Percentiles rank a stretch among this genome's conserved stretches.
Evolutionary conservation across 2,797 vertebrate genomes (phyloP).

Genomic region (Alca torda): DNA sequence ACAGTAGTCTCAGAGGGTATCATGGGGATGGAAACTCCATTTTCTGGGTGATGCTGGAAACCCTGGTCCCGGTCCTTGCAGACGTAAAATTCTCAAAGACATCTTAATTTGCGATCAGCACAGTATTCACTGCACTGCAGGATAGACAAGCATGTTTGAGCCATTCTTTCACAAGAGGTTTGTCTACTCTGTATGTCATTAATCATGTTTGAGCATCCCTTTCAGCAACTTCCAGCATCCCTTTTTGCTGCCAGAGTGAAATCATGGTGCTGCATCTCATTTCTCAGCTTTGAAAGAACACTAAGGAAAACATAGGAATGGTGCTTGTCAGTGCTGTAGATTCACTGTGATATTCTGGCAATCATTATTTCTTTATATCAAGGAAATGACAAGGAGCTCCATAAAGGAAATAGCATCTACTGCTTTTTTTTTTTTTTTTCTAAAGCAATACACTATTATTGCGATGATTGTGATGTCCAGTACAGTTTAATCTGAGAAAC

Average conservation of each 20-base stretch:
- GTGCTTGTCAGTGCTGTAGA: neutral
- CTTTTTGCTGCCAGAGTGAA: neutral
- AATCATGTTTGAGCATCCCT: neutral
- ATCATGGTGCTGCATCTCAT: neutral
- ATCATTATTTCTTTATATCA: neutral
- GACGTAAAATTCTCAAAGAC: neutral
- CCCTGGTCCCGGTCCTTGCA: neutral
- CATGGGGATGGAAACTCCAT: neutral
- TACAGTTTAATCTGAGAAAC: neutral
- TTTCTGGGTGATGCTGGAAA: neutral
- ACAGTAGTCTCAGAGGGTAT: too few relatives aligned
- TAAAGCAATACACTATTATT: neutral
- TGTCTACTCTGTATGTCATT: neutral
- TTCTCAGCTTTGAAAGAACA: neutral
- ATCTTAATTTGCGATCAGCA: neutral
- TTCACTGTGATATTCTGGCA: neutral
- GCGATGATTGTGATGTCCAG: neutral
- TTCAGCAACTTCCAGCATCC: neutral
- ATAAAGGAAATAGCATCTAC: neutral
- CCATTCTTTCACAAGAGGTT: neutral
- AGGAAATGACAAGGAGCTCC: neutral
- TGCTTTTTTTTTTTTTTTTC: neutral
- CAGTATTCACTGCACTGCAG: too few relatives aligned
- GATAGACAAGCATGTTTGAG: neutral
- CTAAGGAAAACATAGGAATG: neutral